A percentile compares a stretch with the other conserved stretches of the same genome.
phyloP scores from a whole-genome alignment of 1,140 invertebrate genomes.

The Zaprionus vittiger region DNA sequence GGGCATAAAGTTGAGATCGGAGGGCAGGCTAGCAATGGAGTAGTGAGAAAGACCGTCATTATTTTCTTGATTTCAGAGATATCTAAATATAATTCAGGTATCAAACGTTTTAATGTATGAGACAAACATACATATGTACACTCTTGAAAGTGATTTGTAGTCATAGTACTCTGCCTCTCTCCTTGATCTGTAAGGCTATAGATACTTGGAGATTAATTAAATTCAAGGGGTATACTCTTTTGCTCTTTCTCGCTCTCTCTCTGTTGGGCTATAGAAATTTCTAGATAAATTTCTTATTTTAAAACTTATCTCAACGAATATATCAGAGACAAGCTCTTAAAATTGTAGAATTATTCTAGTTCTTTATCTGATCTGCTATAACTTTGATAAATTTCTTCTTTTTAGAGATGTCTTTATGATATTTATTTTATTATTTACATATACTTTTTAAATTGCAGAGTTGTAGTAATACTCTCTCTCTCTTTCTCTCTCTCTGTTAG shows the following conservation, averaged over 20 bases:
- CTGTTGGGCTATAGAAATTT: no score
- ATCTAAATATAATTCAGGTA: background rate
- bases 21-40: conserved; percentile 82
- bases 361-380: no score
- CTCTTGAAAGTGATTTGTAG: background rate
- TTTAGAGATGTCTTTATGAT: no score
- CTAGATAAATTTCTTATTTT: no score
- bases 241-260: no score
- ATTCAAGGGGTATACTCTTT: no score
- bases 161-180: background rate
- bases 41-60: background rate
- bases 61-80: background rate
- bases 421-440: background rate
- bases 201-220: no score
- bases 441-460: background rate
- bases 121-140: background rate
- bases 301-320: no score
- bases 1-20: conserved; percentile 86
- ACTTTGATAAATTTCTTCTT: no score
- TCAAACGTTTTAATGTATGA: background rate
- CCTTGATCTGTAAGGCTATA: no score
- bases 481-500: background rate
- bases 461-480: background rate
- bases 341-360: no score
- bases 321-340: no score